Conservation (phyloP, 2,797 vertebrate genomes). For the Catharus ustulatus region DNA sequence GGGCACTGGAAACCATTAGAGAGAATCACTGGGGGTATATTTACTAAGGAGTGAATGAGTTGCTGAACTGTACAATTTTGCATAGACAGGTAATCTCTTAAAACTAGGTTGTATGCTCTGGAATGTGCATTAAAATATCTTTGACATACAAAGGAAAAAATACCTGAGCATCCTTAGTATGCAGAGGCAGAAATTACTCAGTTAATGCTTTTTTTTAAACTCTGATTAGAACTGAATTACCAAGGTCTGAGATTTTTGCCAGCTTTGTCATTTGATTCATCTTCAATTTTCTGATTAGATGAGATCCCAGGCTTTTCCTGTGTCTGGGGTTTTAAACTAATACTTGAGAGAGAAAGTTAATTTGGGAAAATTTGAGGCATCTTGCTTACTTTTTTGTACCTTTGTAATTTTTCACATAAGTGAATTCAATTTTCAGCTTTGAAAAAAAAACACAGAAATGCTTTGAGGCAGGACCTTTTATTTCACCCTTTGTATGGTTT, state of each 20-base stretch:
- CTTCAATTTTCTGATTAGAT: neutral
- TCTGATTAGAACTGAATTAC: neutral
- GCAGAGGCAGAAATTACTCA: neutral
- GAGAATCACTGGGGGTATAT: neutral
- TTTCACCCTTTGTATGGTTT: neutral
- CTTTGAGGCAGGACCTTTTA: neutral
- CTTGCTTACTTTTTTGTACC: neutral
- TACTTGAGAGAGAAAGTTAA: neutral
- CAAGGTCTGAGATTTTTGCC: neutral
- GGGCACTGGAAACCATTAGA: neutral
- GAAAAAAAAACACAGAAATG: neutral
- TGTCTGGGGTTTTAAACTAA: neutral
- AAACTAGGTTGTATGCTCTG: neutral
- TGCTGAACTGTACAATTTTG: neutral
- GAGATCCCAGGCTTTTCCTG: neutral
- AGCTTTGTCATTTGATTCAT: neutral
- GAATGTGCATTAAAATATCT: neutral
- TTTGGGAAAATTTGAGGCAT: neutral
- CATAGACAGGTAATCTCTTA: neutral
- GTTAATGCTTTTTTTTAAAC: neutral
- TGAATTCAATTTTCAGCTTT: neutral
- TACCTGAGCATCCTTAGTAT: neutral
- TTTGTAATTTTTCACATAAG: neutral
- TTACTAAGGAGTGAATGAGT: neutral
- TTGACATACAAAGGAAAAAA: neutral